phyloP scores from a whole-genome alignment of 2,888 invertebrate species.

The Macrophya annulata region DNA sequence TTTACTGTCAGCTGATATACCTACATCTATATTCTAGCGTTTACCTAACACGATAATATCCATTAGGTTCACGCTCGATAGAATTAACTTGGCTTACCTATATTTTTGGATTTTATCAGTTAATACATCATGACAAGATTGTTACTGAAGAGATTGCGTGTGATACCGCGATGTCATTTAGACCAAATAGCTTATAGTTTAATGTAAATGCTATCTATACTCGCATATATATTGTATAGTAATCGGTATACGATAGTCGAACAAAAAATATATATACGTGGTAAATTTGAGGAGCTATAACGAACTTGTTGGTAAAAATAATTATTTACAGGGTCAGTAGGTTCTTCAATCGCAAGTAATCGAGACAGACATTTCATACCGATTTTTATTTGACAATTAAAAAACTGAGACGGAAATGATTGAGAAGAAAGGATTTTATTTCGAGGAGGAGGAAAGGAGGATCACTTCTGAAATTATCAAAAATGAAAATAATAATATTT shows the following conservation, averaged over 20 bases:
- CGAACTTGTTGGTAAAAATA: neutral
- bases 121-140: conserved; percentile 24
- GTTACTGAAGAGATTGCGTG: neutral
- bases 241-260: neutral
- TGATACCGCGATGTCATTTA: conserved; percentile 8
- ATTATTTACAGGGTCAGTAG: conserved; percentile 12
- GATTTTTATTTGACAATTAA: neutral
- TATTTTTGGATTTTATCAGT: conserved; percentile 14
- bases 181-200: neutral
- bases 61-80: conserved; percentile 15
- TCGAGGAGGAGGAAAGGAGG: neutral
- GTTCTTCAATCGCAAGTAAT: neutral
- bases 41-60: conserved; percentile 7
- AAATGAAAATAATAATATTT: no score
- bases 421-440: neutral
- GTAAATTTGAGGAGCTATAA: neutral
- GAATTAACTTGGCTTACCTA: conserved; percentile 10
- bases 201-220: conserved; percentile 3
- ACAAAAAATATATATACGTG: neutral
- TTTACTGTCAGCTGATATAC: neutral
- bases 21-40: neutral
- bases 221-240: neutral
- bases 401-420: neutral
- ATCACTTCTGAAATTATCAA: neutral
- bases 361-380: neutral